These are phyloP conservation scores for Andricus grossulariae DNA, from an alignment of 1,140 invertebrate species.

Conservation along the genomic window DNA sequence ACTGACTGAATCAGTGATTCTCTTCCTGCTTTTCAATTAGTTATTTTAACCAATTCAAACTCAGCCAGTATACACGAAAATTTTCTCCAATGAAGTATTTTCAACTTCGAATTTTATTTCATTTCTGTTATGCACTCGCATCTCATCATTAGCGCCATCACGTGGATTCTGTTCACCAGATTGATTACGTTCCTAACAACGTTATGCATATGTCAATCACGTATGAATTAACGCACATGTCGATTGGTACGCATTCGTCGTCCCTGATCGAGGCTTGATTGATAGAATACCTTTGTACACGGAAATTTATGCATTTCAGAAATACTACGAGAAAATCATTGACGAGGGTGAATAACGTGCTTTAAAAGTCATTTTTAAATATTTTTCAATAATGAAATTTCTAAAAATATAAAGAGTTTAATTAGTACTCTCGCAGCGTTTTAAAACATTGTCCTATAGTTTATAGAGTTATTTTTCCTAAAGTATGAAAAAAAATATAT, in stretches of 20 bases:
- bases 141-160: slow-evolving; percentile 35
- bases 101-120: neutral
- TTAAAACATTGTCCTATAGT: too few relatives aligned
- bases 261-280: slow-evolving; percentile 21
- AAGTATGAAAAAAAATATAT: too few relatives aligned
- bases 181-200: slow-evolving; percentile 35
- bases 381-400: neutral
- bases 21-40: too few relatives aligned
- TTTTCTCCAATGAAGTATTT: neutral
- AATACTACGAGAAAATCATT: neutral
- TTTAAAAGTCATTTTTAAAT: neutral
- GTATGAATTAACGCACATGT: slow-evolving; percentile 18
- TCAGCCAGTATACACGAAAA: too few relatives aligned
- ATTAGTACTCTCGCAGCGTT: too few relatives aligned
- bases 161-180: slow-evolving; percentile 31
- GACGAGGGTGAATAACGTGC: neutral
- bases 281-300: neutral
- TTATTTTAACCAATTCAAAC: too few relatives aligned
- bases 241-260: slow-evolving; percentile 15
- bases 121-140: neutral
- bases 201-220: slow-evolving; percentile 24
- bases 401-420: too few relatives aligned
- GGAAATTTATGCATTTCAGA: neutral
- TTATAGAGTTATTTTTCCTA: too few relatives aligned
- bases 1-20: too few relatives aligned